Conservation (phyloP, 2,113 vertebrate species). For the Capra hircus region DNA sequence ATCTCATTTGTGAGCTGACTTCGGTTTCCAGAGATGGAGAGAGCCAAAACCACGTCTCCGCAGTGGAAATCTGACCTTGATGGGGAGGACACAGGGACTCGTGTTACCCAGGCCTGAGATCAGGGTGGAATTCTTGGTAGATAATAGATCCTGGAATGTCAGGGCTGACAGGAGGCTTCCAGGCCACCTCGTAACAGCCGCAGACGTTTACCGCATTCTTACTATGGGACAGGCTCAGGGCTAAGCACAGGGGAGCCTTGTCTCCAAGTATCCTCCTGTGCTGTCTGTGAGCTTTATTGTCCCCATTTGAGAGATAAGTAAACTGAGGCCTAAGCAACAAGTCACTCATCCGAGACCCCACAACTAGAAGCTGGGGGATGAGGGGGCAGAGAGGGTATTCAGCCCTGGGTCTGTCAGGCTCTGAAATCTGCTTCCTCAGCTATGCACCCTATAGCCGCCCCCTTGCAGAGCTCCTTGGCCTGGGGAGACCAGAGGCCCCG, state of each 20-base stretch:
- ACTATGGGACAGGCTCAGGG: background rate
- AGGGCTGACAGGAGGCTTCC: background rate
- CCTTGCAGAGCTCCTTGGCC: background rate
- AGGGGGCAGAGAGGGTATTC: rapidly evolving
- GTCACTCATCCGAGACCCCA: background rate
- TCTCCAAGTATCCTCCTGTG: rapidly evolving
- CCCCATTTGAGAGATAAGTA: background rate
- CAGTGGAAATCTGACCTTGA: background rate
- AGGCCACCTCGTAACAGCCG: background rate
- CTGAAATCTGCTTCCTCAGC: background rate
- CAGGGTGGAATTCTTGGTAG: background rate
- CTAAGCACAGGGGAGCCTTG: rapidly evolving
- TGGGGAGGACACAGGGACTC: rapidly evolving
- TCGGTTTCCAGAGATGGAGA: constrained; percentile 17
- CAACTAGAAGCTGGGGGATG: background rate
- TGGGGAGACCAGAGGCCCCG: background rate
- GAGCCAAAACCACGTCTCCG: background rate
- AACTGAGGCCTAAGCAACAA: background rate
- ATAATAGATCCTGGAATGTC: background rate
- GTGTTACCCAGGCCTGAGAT: background rate
- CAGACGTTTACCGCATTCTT: rapidly evolving
- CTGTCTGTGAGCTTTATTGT: rapidly evolving
- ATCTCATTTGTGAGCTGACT: constrained; percentile 20
- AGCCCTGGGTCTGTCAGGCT: background rate
- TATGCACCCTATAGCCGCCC: rapidly evolving